These are phyloP conservation scores for Glaucidium brasilianum DNA, from an alignment of 2,113 vertebrate genomes.

Conservation along the genomic window DNA sequence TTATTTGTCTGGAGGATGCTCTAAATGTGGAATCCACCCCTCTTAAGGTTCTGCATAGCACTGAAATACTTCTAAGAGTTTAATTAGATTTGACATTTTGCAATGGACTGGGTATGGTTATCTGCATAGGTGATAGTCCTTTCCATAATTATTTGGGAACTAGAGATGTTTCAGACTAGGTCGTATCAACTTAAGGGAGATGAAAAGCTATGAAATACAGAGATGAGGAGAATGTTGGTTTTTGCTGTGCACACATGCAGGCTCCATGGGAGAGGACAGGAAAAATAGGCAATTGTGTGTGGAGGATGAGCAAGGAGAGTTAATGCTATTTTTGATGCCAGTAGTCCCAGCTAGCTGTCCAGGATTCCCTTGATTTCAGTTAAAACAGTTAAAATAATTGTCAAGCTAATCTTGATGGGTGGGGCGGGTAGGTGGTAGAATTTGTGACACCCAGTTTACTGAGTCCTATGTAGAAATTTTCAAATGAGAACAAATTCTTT, in stretches of 20 bases:
- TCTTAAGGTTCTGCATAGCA: neutral
- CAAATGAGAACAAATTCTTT: neutral
- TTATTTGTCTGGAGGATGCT: neutral
- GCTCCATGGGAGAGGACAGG: neutral
- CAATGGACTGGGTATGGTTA: neutral
- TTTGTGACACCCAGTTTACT: neutral
- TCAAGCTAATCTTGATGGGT: neutral
- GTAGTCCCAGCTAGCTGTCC: neutral
- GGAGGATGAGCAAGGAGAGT: neutral
- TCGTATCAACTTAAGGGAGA: neutral
- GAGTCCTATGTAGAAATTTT: neutral
- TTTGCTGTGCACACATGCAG: neutral
- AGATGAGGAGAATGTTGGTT: neutral
- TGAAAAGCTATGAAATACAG: neutral
- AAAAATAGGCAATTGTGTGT: neutral
- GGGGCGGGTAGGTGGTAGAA: neutral
- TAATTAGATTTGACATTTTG: constrained; percentile 25
- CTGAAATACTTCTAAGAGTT: neutral
- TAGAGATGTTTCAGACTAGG: neutral
- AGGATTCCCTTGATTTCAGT: constrained; percentile 31
- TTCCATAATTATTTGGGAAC: neutral
- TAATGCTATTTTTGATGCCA: constrained; percentile 17
- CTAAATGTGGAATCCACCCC: neutral
- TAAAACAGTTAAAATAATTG: constrained; percentile 13
- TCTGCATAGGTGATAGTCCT: neutral